phyloP scores from a whole-genome alignment of 1,140 invertebrate genomes.

The Solenopsis invicta region DNA sequence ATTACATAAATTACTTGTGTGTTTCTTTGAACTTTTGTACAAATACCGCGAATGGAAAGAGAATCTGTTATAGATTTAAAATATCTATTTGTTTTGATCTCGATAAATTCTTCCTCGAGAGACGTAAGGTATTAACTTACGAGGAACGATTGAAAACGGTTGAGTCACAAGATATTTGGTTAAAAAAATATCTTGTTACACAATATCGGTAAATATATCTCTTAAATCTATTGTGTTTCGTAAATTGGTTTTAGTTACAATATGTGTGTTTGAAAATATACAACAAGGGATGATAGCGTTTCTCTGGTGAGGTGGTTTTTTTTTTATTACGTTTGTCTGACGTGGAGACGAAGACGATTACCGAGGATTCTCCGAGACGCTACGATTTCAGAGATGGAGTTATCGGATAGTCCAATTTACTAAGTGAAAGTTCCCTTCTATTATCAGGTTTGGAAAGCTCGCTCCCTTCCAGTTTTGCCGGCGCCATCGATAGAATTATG shows the following conservation, averaged over 20 bases:
- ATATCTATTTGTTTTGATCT: constrained; percentile 4
- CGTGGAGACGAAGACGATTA: neutral
- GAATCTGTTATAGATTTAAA: constrained; percentile 35
- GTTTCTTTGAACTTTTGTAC: neutral
- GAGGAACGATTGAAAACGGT: constrained; percentile 12
- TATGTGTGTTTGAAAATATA: neutral
- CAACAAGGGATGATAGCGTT: neutral
- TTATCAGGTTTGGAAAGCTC: constrained; percentile 66
- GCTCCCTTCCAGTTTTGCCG: constrained; percentile 63
- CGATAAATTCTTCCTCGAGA: neutral
- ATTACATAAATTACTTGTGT: neutral
- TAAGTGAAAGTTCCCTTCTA: constrained; percentile 76
- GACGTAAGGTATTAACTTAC: neutral
- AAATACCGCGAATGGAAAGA: neutral
- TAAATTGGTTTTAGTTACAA: constrained; percentile 33
- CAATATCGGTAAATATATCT: neutral
- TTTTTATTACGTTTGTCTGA: constrained; percentile 3
- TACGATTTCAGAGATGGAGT: constrained; percentile 60
- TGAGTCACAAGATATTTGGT: constrained; percentile 20
- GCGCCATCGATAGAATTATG: constrained; percentile 71
- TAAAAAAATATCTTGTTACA: constrained; percentile 24
- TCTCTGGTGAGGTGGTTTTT: neutral
- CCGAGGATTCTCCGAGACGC: constrained; percentile 46
- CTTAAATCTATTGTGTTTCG: constrained; percentile 33
- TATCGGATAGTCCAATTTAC: constrained; percentile 75